Percentiles rank a stretch among this genome's conserved stretches.
Evolutionary conservation across 2,888 invertebrate species (phyloP).

Genomic region (Malthinus seriepunctatus): DNA sequence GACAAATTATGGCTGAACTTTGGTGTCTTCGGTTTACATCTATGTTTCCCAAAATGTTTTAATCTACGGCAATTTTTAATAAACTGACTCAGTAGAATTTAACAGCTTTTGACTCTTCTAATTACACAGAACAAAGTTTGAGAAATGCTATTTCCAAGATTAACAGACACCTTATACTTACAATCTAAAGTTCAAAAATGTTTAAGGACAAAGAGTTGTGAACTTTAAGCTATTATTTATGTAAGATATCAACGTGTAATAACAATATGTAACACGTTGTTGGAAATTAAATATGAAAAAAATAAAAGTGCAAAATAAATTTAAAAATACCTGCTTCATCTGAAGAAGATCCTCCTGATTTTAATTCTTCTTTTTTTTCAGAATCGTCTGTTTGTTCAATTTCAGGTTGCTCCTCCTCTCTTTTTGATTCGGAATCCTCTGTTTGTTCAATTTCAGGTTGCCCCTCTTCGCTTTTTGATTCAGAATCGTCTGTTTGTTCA

Average conservation of each 20-base stretch:
- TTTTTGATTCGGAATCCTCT: too few relatives aligned
- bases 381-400: conserved; percentile 1
- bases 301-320: background rate
- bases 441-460: background rate
- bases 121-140: too few relatives aligned
- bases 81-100: too few relatives aligned
- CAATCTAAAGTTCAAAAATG: background rate
- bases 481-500: conserved; percentile 2
- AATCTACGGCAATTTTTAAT: too few relatives aligned
- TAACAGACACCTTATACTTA: background rate
- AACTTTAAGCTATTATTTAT: background rate
- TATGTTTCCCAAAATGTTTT: background rate
- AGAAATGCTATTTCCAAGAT: too few relatives aligned
- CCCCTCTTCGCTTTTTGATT: conserved; percentile 1
- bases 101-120: too few relatives aligned
- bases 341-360: background rate
- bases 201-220: background rate
- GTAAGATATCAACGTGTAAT: background rate
- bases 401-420: background rate
- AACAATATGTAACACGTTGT: background rate
- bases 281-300: background rate
- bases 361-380: background rate
- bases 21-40: background rate
- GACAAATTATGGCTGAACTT: too few relatives aligned
- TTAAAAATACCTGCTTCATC: conserved; percentile 15